Conservation (phyloP, 2,797 vertebrate genomes). For the Danio kyathit region DNA sequence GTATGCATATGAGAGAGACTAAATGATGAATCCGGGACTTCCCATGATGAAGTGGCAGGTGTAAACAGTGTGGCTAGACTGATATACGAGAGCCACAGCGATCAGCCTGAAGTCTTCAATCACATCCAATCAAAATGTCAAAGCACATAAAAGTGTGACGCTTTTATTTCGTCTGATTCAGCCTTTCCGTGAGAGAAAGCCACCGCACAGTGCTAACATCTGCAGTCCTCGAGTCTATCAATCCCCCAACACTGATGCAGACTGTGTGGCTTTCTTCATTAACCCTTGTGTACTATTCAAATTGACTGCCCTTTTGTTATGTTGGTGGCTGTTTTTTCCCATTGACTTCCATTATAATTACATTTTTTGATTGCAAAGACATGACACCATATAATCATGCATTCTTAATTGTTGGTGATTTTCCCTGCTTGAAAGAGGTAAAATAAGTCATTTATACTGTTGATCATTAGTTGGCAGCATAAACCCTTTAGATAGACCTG, state of each 20-base stretch:
- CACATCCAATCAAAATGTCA: constrained; percentile 28
- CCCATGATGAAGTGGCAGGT: neutral
- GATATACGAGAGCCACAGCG: constrained; percentile 8
- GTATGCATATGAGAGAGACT: neutral
- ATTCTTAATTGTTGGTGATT: no score
- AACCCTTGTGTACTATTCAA: neutral
- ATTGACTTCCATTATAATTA: no score
- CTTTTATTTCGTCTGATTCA: constrained; percentile 10
- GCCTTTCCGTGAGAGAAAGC: constrained; percentile 16
- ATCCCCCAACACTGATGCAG: constrained; percentile 1
- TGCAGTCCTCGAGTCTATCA: neutral
- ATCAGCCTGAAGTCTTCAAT: constrained; percentile 21
- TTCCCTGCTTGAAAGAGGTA: no score
- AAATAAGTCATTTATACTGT: no score
- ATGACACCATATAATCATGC: no score
- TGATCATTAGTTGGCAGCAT: no score
- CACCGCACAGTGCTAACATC: neutral
- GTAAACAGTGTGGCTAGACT: constrained; percentile 11
- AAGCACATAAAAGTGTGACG: neutral
- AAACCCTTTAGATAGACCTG: no score
- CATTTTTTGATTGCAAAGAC: no score
- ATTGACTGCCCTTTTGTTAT: no score
- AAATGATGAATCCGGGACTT: neutral
- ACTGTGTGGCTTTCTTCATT: neutral
- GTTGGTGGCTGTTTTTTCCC: no score